Conservation (phyloP, 2,888 invertebrate species). For the Ganaspis brasiliensis region DNA sequence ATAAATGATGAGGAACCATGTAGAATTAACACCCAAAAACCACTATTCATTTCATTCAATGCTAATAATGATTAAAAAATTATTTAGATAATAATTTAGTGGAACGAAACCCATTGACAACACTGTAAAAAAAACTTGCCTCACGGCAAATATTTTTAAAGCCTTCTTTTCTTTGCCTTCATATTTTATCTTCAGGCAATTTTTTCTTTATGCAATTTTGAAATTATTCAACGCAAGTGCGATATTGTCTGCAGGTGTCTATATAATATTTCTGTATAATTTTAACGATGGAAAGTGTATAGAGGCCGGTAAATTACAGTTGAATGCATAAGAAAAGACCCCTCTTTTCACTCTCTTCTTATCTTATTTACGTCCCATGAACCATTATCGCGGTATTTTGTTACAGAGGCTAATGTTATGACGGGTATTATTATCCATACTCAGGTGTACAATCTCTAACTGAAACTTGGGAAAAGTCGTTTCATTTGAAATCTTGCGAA, state of each 20-base stretch:
- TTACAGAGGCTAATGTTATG: slow-evolving; percentile 51
- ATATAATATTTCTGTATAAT: not conserved
- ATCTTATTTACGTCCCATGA: slow-evolving; percentile 65
- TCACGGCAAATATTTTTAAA: no score
- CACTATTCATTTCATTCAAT: no score
- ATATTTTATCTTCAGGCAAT: no score
- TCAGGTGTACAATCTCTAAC: not conserved
- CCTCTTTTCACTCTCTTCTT: slow-evolving; percentile 47
- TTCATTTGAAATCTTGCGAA: not conserved
- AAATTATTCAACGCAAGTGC: no score
- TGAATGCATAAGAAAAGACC: not conserved
- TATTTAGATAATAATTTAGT: no score
- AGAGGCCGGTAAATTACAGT: slow-evolving; percentile 28
- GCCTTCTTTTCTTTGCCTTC: no score
- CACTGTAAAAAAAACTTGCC: no score
- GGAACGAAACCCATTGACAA: no score
- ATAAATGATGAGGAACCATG: no score
- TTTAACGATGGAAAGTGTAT: not conserved
- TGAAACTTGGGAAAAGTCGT: not conserved
- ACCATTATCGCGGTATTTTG: slow-evolving; percentile 63
- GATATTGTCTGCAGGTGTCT: not conserved
- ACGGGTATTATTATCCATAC: slow-evolving; percentile 47
- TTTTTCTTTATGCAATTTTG: no score
- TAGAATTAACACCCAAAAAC: no score
- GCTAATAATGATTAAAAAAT: no score